Evolutionary conservation across 1,140 invertebrate species (phyloP), one percentile per base, ranked within the genome.

Genomic region (Cotesia vestalis): DNA sequence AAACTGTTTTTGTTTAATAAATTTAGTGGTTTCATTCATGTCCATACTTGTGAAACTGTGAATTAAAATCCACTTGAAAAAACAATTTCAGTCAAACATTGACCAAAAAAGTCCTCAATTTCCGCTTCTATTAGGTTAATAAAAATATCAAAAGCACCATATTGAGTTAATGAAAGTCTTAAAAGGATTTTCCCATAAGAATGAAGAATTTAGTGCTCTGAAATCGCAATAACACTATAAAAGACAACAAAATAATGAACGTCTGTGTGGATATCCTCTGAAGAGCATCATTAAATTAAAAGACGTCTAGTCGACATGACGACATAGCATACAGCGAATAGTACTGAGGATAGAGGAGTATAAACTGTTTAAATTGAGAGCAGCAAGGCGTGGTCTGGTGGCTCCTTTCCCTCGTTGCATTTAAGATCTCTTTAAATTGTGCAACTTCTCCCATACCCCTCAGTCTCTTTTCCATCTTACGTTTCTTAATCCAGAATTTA

Each of bases 361-460:
- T 46, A 46, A 46, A 46, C 40, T 9, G 40, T 36, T 60, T 63
- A 46, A 60, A 57, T 70, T 9, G 59, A 66, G 38, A 66, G 63
- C 46, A 70, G 46, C 59, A 63, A 52, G 69, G 61, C 62, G 62
- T 64, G 61, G 69, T 62, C 60, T 35, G 53, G 52, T 70, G 67
- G 67, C 67, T 69, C 68, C 68, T 70, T 70, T 70, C 68, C 68
- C 68, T 70, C 36, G 35, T 59, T 52, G 63, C 55, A 57, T 66
- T 66, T 53, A 52, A 69, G 63, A 70, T 73, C 61, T 53, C 59
- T 73, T 67, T 63, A 73, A 73, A 73, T 73, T 73, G 68, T 70
- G 72, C 68, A 73, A 73, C 72, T 55, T 9, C 20, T 55, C n/a
- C 64, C 12, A 36, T 51, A 63, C 46, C 51, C 12, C 46, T 52